Percentiles rank a stretch among this genome's conserved stretches.
These are phyloP conservation scores for Anguilla anguilla DNA, from an alignment of 2,797 vertebrate species.

Conservation along the genomic window DNA sequence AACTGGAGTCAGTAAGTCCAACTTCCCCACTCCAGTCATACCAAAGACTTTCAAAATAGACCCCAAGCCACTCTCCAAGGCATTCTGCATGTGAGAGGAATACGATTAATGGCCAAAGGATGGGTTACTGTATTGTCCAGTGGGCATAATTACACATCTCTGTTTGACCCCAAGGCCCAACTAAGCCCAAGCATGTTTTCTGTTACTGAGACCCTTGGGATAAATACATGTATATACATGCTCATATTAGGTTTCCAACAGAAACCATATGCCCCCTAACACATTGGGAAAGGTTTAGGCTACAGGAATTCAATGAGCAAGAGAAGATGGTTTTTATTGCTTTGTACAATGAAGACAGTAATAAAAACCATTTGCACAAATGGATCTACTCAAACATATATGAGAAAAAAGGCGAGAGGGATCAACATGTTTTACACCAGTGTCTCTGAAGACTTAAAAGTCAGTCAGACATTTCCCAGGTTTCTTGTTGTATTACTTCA, in stretches of 20 bases:
- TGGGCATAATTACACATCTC: background rate
- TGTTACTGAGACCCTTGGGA: background rate
- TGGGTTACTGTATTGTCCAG: background rate
- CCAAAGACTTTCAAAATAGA: background rate
- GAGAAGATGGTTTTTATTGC: no score
- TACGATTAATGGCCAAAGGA: background rate
- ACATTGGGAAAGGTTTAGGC: background rate
- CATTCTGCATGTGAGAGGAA: background rate
- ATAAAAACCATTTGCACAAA: no score
- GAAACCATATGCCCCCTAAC: background rate
- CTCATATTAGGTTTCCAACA: background rate
- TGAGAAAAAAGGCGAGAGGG: no score
- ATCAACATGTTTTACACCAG: no score
- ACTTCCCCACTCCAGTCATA: background rate
- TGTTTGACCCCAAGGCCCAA: background rate
- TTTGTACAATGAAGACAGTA: no score
- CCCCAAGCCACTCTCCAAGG: constrained; percentile 4
- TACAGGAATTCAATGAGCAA: background rate
- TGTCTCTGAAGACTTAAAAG: background rate
- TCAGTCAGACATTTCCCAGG: background rate
- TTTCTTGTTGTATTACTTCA: background rate
- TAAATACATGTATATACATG: background rate
- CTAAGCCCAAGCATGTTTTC: background rate
- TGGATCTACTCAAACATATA: no score
- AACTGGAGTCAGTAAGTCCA: background rate